Evolutionary conservation across 2,113 vertebrate genomes (phyloP).

Genomic region (Chlorocebus sabaeus): DNA sequence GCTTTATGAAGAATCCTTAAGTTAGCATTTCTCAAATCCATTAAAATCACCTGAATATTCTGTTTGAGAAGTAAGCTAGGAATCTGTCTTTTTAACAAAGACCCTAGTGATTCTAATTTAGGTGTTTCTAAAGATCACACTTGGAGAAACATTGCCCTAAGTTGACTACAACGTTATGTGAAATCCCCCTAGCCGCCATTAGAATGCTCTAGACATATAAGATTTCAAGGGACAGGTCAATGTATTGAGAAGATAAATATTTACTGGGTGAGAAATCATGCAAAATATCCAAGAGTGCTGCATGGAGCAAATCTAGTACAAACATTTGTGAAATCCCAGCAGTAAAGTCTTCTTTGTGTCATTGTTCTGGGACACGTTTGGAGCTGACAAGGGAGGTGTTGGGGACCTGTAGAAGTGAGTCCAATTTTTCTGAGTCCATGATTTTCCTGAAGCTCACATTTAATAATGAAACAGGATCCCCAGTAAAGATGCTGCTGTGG

Average conservation of each 20-base stretch:
- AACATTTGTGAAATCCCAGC: neutral
- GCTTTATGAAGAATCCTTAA: neutral
- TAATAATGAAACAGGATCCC: neutral
- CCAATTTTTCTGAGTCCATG: neutral
- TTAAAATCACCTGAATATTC: neutral
- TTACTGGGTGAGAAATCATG: neutral
- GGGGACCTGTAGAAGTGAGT: neutral
- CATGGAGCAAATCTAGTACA: neutral
- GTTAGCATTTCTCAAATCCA: neutral
- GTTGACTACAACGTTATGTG: neutral
- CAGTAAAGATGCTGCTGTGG: neutral
- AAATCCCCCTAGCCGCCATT: neutral
- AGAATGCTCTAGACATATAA: neutral
- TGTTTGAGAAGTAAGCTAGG: neutral
- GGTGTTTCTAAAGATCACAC: neutral
- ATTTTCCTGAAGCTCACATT: neutral
- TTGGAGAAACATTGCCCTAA: neutral
- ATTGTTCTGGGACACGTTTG: neutral
- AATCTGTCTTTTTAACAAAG: neutral
- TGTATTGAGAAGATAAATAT: neutral
- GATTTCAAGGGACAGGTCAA: neutral
- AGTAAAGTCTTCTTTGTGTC: neutral
- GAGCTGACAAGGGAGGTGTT: neutral
- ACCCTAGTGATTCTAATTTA: no score
- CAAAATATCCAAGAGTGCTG: neutral